Conservation (phyloP, 2,888 invertebrate species). For the Cheilosia pagana region DNA sequence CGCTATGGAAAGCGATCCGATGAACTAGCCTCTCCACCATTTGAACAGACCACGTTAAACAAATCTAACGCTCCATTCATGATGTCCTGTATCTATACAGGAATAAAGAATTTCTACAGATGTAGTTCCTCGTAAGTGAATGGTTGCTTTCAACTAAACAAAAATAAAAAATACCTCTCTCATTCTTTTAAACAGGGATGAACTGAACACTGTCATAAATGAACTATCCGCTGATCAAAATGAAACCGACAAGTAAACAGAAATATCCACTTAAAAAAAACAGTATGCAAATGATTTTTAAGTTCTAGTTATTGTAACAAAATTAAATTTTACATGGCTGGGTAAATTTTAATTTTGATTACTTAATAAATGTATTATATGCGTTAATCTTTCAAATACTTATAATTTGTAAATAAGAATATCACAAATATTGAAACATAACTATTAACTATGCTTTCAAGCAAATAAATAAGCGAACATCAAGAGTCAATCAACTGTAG, state of each 20-base stretch:
- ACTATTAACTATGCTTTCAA: conserved; percentile 22
- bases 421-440: conserved; percentile 14
- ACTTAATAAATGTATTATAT: conserved; percentile 44
- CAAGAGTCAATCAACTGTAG: conserved; percentile 26
- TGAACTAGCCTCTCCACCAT: conserved; percentile 77
- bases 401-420: conserved; percentile 60
- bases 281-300: conserved; percentile 10
- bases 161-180: conserved; percentile 7
- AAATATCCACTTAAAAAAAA: not conserved
- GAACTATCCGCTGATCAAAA: conserved; percentile 76
- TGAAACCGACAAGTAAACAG: conserved; percentile 74
- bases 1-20: conserved; percentile 82
- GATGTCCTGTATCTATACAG: conserved; percentile 84
- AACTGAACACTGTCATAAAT: conserved; percentile 78
- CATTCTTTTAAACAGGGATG: conserved; percentile 76
- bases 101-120: conserved; percentile 84
- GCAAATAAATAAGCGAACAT: conserved; percentile 4
- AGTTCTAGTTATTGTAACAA: conserved; percentile 36
- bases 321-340: conserved; percentile 73
- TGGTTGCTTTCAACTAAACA: not conserved
- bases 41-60: conserved; percentile 77
- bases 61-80: conserved; percentile 77
- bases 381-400: conserved; percentile 16
- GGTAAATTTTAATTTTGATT: conserved; percentile 69
- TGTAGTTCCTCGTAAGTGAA: conserved; percentile 84